These are phyloP conservation scores for Sycophila texana DNA, from an alignment of 2,888 invertebrate genomes.

Conservation along the genomic window DNA sequence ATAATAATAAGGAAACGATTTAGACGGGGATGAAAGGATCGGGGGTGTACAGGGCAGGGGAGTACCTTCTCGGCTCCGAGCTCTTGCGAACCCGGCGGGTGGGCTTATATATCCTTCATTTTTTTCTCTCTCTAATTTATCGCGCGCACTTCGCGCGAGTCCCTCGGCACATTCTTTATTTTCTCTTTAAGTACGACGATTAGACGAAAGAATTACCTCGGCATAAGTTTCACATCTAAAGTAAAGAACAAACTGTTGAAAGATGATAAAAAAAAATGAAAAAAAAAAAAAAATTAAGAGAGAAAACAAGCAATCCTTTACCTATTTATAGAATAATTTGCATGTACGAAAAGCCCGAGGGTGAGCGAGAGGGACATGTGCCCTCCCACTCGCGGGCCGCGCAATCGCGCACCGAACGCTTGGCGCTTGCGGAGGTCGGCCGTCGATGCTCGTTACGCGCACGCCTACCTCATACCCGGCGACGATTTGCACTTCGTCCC, in stretches of 20 bases:
- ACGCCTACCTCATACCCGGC: constrained; percentile 13
- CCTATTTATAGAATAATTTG: constrained; percentile 34
- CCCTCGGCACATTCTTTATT: not conserved
- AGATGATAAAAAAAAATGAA: constrained; percentile 11
- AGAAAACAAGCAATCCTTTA: constrained; percentile 49
- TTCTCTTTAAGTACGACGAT: constrained; percentile 55
- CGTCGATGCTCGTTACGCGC: not conserved
- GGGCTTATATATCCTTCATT: too few species aligned
- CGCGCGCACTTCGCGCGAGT: not conserved
- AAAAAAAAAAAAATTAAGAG: constrained; percentile 5
- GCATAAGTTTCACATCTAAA: constrained; percentile 51
- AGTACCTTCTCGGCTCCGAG: constrained; percentile 37
- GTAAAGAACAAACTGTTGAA: not conserved
- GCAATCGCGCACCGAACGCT: constrained; percentile 1
- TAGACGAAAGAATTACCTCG: constrained; percentile 48
- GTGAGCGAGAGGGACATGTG: not conserved
- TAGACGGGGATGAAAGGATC: constrained; percentile 4
- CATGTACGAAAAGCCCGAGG: constrained; percentile 18
- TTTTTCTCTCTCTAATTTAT: constrained; percentile 1
- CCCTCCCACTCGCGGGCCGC: too few species aligned
- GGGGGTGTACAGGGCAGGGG: constrained; percentile 16
- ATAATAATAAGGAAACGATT: constrained; percentile 42
- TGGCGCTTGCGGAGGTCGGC: not conserved
- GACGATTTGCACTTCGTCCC: constrained; percentile 54
- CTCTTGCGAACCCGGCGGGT: not conserved